These are phyloP conservation scores for Limnephilus marmoratus DNA, from an alignment of 2,888 invertebrate genomes.

Conservation along the genomic window DNA sequence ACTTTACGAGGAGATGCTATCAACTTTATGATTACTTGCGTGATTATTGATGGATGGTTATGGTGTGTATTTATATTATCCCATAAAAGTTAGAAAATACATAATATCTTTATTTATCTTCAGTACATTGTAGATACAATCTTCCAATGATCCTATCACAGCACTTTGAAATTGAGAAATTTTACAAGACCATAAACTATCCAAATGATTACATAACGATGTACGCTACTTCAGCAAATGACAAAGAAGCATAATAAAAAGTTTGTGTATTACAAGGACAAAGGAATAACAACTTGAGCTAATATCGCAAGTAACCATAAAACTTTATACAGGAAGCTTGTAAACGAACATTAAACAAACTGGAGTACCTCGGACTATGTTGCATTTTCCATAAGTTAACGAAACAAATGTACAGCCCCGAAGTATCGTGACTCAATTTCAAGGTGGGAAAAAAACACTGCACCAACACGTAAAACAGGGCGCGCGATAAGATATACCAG, in stretches of 20 bases:
- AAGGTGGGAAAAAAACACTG: background rate
- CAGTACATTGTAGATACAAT: background rate
- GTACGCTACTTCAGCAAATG: background rate
- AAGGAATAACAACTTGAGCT: background rate
- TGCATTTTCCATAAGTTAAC: background rate
- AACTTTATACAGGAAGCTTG: background rate
- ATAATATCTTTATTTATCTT: background rate
- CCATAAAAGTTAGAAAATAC: background rate
- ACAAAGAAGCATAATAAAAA: background rate
- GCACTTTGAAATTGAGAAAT: background rate
- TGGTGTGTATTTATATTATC: too few relatives aligned
- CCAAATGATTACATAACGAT: background rate
- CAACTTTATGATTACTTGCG: too few relatives aligned
- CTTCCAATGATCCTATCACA: background rate
- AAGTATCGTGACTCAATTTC: background rate
- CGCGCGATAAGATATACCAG: background rate
- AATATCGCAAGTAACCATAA: background rate
- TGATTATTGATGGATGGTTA: too few relatives aligned
- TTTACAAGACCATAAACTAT: background rate
- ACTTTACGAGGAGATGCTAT: too few relatives aligned
- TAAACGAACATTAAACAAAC: background rate
- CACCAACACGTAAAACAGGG: background rate
- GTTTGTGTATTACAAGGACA: background rate
- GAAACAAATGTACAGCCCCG: background rate
- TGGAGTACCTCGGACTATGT: background rate